A percentile compares a stretch with the other conserved stretches of the same genome.
phyloP scores from a whole-genome alignment of 2,113 vertebrate species.

The Proteles cristata region DNA sequence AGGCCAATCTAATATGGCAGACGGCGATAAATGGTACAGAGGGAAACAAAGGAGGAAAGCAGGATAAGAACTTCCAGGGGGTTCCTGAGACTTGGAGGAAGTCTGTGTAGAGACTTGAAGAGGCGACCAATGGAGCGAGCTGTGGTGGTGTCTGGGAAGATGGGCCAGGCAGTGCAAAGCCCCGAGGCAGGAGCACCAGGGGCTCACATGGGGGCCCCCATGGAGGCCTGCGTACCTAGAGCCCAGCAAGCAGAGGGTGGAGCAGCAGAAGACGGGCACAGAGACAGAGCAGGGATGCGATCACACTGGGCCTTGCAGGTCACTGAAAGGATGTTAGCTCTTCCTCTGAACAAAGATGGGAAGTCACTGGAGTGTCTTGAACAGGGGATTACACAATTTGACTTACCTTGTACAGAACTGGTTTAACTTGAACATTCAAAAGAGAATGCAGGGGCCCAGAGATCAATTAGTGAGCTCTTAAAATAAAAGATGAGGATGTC shows the following conservation, averaged over 20 bases:
- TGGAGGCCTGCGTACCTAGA: background rate
- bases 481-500: background rate
- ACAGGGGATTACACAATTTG: background rate
- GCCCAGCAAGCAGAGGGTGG: no score
- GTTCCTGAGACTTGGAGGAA: background rate
- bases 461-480: background rate
- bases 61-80: background rate
- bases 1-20: background rate
- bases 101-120: background rate
- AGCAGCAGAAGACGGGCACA: background rate
- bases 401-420: background rate
- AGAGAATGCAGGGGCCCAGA: background rate
- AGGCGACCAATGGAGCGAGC: background rate
- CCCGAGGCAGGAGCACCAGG: background rate
- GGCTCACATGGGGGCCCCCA: no score
- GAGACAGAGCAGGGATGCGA: background rate
- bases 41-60: background rate
- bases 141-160: rapidly evolving
- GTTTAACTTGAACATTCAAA: background rate
- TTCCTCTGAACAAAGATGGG: background rate
- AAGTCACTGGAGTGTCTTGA: background rate
- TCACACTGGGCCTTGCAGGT: no score
- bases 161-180: rapidly evolving
- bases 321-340: background rate
- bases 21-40: background rate